phyloP scores from a whole-genome alignment of 2,888 invertebrate genomes.

The Cremastobaeus sp. region DNA sequence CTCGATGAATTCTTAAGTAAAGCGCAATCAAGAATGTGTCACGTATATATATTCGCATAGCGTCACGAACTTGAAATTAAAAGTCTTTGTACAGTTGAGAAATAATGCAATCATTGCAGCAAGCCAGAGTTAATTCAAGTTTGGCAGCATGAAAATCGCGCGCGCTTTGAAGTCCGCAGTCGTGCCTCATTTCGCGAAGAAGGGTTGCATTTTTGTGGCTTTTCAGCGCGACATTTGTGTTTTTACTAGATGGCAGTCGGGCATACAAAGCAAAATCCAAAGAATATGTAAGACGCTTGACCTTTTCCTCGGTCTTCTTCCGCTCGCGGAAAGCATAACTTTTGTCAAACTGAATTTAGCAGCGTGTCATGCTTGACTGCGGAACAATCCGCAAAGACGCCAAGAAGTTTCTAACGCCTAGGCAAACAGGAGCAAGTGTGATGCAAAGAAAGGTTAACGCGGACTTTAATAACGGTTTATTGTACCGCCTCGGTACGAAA shows the following conservation, averaged over 20 bases:
- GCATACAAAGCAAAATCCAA: conserved; percentile 62
- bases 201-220: conserved; percentile 11
- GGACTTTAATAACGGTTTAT: conserved; percentile 67
- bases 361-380: conserved; percentile 29
- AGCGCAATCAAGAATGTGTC: conserved; percentile 47
- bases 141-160: conserved; percentile 22
- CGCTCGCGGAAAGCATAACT: conserved; percentile 45
- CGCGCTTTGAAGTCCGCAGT: conserved; percentile 15
- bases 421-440: conserved; percentile 43
- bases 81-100: conserved; percentile 33
- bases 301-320: conserved; percentile 54
- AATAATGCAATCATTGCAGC: conserved; percentile 24
- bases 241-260: conserved; percentile 57
- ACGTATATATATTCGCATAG: conserved; percentile 17
- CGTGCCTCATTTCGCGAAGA: conserved; percentile 27
- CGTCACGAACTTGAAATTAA: conserved; percentile 42
- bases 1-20: conserved; percentile 39
- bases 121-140: conserved; percentile 28
- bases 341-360: conserved; percentile 54
- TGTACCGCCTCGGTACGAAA: conserved; percentile 51
- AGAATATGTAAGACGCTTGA: conserved; percentile 64
- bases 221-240: conserved; percentile 60
- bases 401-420: conserved; percentile 59
- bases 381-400: conserved; percentile 64
- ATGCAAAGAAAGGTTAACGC: conserved; percentile 59